Percentiles rank a stretch among this genome's conserved stretches.
Evolutionary conservation across 1,140 invertebrate species (phyloP).

Genomic region (Andrena cerasifolii): DNA sequence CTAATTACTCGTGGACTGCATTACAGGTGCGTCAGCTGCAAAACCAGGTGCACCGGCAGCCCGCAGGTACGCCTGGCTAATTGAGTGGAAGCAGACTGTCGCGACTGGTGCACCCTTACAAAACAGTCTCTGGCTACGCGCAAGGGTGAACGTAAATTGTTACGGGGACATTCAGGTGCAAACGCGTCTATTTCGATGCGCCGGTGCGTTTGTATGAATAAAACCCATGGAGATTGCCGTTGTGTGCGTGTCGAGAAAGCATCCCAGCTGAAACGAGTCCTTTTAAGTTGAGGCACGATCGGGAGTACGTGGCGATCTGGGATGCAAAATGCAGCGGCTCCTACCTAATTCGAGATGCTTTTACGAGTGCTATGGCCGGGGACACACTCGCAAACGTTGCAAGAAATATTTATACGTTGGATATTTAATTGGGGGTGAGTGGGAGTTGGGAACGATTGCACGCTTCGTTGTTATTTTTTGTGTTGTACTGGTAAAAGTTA

Average conservation of each 20-base stretch:
- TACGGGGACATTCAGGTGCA: constrained; percentile 20
- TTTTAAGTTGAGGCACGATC: constrained; percentile 28
- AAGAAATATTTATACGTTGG: constrained; percentile 16
- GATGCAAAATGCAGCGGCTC: constrained; percentile 13
- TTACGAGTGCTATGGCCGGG: neutral
- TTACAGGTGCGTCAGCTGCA: constrained; percentile 62
- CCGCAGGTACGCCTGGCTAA: constrained; percentile 60
- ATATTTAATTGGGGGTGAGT: constrained; percentile 10
- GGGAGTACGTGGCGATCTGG: constrained; percentile 1
- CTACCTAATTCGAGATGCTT: neutral
- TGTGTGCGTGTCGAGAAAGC: neutral
- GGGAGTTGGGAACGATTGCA: no score
- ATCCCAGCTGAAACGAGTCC: neutral
- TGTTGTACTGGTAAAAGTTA: neutral
- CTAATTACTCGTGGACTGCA: constrained; percentile 65
- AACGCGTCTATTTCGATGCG: constrained; percentile 9
- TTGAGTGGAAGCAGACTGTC: constrained; percentile 61
- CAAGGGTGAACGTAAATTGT: neutral
- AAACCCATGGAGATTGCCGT: neutral
- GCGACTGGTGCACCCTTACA: constrained; percentile 49
- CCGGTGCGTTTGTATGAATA: neutral
- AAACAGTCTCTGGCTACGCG: constrained; percentile 15
- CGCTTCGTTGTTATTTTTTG: neutral
- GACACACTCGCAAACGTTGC: constrained; percentile 7
- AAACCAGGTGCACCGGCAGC: constrained; percentile 38